phyloP scores from a whole-genome alignment of 2,797 vertebrate species.

The Gila robusta region DNA sequence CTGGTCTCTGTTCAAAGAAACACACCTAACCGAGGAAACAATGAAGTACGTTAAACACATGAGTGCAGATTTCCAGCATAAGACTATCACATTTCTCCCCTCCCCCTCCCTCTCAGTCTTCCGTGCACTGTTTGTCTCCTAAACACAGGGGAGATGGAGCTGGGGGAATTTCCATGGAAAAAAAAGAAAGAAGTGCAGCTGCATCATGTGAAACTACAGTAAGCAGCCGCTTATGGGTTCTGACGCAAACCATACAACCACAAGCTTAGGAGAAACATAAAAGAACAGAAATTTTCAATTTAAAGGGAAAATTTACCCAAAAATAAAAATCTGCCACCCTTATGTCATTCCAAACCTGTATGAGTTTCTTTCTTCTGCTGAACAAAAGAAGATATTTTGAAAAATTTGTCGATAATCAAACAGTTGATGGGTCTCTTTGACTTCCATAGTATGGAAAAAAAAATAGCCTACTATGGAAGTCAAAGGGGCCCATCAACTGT shows the following conservation, averaged over 20 bases:
- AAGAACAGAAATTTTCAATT: not conserved
- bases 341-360: not conserved
- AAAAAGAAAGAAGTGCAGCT: not conserved
- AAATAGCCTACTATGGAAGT: not conserved
- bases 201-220: not conserved
- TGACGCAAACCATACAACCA: not conserved
- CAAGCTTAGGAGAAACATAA: not conserved
- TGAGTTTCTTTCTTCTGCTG: not conserved
- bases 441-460: not conserved
- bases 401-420: not conserved
- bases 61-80: not conserved
- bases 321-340: not conserved
- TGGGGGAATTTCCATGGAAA: constrained; percentile 15
- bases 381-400: not conserved
- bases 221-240: not conserved
- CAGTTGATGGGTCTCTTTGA: not conserved
- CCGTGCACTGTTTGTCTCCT: not conserved
- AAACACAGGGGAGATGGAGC: not conserved
- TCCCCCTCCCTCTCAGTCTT: not conserved
- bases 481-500: too few relatives aligned
- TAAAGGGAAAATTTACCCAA: not conserved
- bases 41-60: not conserved
- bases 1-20: constrained; percentile 16
- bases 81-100: not conserved
- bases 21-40: not conserved